Conservation (phyloP, 2,797 vertebrate genomes). For the Emydoidea blandingii region DNA sequence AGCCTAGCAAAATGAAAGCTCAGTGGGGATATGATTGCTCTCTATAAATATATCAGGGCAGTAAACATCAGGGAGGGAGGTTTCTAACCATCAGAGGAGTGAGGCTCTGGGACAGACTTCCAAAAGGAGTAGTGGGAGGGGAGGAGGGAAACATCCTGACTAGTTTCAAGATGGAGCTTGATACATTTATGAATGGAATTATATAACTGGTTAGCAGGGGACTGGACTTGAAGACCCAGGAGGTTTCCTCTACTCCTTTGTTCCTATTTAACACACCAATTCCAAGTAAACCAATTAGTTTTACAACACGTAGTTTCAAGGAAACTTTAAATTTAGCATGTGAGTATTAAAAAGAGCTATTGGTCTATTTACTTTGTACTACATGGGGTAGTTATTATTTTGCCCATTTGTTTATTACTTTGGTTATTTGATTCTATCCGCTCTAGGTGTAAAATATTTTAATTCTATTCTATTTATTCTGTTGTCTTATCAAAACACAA, state of each 20-base stretch:
- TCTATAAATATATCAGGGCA: not conserved
- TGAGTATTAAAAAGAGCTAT: constrained; percentile 52
- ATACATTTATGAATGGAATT: not conserved
- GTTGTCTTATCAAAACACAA: constrained; percentile 61
- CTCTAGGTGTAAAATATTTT: constrained; percentile 74
- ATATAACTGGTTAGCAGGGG: not conserved
- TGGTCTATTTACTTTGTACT: constrained; percentile 61
- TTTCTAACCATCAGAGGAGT: not conserved
- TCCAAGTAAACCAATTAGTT: constrained; percentile 26
- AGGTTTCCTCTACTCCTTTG: not conserved
- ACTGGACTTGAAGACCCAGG: not conserved
- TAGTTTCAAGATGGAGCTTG: not conserved
- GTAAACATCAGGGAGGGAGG: not conserved
- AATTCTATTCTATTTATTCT: constrained; percentile 65
- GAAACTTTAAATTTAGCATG: constrained; percentile 35
- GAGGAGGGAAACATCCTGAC: not conserved
- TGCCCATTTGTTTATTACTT: constrained; percentile 75
- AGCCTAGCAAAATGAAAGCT: not conserved
- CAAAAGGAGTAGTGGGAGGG: not conserved
- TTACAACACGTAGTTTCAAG: constrained; percentile 37
- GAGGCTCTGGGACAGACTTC: not conserved
- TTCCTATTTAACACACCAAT: not conserved
- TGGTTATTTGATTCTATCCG: constrained; percentile 67
- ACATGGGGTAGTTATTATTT: constrained; percentile 77
- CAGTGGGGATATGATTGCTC: not conserved